phyloP scores from a whole-genome alignment of 1,140 invertebrate species.

The Polypedilum vanderplanki region DNA sequence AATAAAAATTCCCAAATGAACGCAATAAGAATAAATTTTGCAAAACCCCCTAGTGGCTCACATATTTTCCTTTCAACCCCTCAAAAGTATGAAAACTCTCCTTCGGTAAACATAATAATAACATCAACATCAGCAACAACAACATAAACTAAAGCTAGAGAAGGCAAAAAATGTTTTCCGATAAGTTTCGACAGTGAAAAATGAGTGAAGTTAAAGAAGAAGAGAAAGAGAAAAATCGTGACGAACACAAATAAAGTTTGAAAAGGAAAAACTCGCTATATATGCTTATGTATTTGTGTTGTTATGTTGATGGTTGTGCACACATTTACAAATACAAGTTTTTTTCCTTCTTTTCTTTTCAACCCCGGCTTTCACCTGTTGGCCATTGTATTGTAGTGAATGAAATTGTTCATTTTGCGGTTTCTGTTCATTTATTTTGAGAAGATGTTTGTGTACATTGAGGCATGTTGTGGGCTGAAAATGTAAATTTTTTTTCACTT shows the following conservation, averaged over 20 bases:
- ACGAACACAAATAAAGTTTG: not conserved
- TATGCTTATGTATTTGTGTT: not conserved
- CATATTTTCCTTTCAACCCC: no score
- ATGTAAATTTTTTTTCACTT: no score
- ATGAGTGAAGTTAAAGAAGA: not conserved
- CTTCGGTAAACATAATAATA: not conserved
- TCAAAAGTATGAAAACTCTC: not conserved
- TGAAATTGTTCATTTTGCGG: no score
- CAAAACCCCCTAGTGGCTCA: no score
- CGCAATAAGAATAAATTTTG: no score
- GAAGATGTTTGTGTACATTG: no score
- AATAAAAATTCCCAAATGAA: no score
- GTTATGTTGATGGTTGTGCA: not conserved
- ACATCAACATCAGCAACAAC: not conserved
- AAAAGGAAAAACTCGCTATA: not conserved
- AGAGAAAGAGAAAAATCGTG: not conserved
- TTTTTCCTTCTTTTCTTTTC: not conserved
- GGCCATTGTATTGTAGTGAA: not conserved
- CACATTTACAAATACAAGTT: not conserved
- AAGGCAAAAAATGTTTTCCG: not conserved
- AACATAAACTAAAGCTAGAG: not conserved
- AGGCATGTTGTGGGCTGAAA: no score
- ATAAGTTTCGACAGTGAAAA: conserved; percentile 12
- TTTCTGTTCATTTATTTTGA: no score
- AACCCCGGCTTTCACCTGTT: not conserved